A percentile compares a stretch with the other conserved stretches of the same genome.
Evolutionary conservation across 2,888 invertebrate species (phyloP).

Genomic region (Odontomyia ornata): DNA sequence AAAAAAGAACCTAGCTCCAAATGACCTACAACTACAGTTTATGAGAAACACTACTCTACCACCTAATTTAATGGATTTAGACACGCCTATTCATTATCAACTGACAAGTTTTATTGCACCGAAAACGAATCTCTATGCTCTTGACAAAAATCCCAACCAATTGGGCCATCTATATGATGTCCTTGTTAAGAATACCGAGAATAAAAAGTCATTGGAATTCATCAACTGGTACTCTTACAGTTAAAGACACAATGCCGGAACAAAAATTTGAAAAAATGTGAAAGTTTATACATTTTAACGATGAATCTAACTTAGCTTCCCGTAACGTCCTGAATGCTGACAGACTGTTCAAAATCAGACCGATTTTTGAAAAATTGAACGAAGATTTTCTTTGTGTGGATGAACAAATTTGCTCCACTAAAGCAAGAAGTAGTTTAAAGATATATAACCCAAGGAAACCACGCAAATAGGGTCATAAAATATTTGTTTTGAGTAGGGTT

Average conservation of each 20-base stretch:
- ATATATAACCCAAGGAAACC: too few relatives aligned
- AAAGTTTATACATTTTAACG: not conserved
- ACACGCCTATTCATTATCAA: constrained; percentile 23
- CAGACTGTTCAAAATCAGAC: not conserved
- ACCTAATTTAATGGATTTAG: too few relatives aligned
- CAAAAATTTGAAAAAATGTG: not conserved
- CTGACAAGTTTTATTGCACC: constrained; percentile 36
- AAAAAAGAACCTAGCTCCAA: constrained; percentile 22
- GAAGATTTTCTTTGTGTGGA: too few relatives aligned
- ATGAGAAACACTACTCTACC: too few relatives aligned
- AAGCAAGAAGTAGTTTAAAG: too few relatives aligned
- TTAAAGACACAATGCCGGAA: not conserved
- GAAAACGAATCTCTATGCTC: constrained; percentile 20
- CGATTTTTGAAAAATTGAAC: constrained; percentile 13
- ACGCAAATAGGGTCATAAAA: too few relatives aligned
- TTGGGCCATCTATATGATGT: constrained; percentile 21
- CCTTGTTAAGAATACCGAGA: not conserved
- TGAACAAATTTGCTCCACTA: too few relatives aligned
- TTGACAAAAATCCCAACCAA: constrained; percentile 34
- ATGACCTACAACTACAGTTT: too few relatives aligned
- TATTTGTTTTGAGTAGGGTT: constrained; percentile 47
- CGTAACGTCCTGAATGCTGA: too few relatives aligned
- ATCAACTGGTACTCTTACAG: not conserved
- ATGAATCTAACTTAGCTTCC: not conserved
- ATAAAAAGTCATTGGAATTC: not conserved